Evolutionary conservation across 2,888 invertebrate genomes (phyloP), one percentile per base, ranked within the genome.

Genomic region (Dichetophora obliterata): DNA sequence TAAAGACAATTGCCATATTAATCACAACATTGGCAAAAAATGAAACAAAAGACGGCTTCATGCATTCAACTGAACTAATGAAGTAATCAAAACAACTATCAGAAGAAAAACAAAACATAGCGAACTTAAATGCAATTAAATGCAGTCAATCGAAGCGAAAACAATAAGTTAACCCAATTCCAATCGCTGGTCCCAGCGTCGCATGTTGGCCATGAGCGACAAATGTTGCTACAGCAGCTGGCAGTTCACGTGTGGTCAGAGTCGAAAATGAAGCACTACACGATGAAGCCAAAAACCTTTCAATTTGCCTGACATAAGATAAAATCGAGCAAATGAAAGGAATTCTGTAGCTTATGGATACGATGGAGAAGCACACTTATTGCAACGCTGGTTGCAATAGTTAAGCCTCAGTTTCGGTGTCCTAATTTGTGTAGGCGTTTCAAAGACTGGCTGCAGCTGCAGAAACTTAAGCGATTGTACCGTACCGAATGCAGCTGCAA

Each of bases 111-210:
- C 16, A 5, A 27, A 24, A 54, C 22, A 61, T 22, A 22, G n/a
- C n/a, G n/a, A n/a, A n/a, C n/a, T n/a, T n/a, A 27, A 57, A 59
- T 57, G 63, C 63, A 43, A 74, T 19, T 65, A 63, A 48, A 9
- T 34, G 34, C 50, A 74, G 2, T 52, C 71, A 72, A 72, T 22
- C 61, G 50, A 50, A 52, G 16, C 14, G n/a, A n/a, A 3, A 19
- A 31, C 73, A 74, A 74, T 74, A 43, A 61, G 59, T 72, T 74
- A 75, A 75, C 75, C 75, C 22, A 75, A 66, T 75, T 75, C 68
- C 16, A 22, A 14, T 43, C 66, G 43, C 37, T 22, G 43, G 75
- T 31, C 43, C n/a, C 48, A 37, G 43, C 43, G 43, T 43, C 43
- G 43, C 43, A 6, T 65, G 63, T 31, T 61, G 63, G 52, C 27